phyloP scores from a whole-genome alignment of 1,140 invertebrate species.

The Penaeus chinensis region DNA sequence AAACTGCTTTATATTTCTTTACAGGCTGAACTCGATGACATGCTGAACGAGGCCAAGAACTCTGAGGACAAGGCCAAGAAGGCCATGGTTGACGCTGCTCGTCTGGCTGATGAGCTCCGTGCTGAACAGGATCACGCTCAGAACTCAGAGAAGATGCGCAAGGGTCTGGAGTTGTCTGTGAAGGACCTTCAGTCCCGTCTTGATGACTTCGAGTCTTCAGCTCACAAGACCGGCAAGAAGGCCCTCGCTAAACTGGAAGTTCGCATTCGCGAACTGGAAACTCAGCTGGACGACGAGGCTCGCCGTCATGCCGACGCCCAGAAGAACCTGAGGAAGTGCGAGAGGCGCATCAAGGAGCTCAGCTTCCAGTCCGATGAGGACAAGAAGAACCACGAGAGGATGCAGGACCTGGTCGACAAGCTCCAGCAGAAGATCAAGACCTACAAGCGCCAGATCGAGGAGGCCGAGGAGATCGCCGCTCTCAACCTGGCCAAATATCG shows the following conservation, averaged over 20 bases:
- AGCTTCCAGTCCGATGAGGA: no score
- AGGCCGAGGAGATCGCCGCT: slow-evolving; percentile 73
- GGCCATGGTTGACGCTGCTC: slow-evolving; percentile 43
- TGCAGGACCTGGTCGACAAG: slow-evolving; percentile 72
- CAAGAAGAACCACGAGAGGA: no score
- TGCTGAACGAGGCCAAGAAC: slow-evolving; percentile 40
- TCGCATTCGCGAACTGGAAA: slow-evolving; percentile 71
- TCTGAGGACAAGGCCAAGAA: slow-evolving; percentile 41
- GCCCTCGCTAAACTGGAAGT: slow-evolving; percentile 69
- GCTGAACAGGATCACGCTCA: slow-evolving; percentile 41
- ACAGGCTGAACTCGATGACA: slow-evolving; percentile 28
- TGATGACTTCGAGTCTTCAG: slow-evolving; percentile 72
- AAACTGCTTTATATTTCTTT: background rate
- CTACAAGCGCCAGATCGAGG: slow-evolving; percentile 81
- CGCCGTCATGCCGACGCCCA: slow-evolving; percentile 27
- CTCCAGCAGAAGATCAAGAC: slow-evolving; percentile 67
- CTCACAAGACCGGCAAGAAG: slow-evolving; percentile 56
- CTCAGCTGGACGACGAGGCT: slow-evolving; percentile 31
- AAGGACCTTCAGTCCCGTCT: slow-evolving; percentile 25
- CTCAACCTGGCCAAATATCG: slow-evolving; percentile 71
- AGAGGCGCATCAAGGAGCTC: no score
- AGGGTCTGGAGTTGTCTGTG: slow-evolving; percentile 18
- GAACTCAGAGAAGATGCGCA: slow-evolving; percentile 31
- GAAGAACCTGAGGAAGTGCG: slow-evolving; percentile 69
- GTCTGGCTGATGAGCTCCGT: slow-evolving; percentile 40